Evolutionary conservation across 2,797 vertebrate species (phyloP), one percentile per base, ranked within the genome.

Genomic region (Aulostomus chinensis): DNA sequence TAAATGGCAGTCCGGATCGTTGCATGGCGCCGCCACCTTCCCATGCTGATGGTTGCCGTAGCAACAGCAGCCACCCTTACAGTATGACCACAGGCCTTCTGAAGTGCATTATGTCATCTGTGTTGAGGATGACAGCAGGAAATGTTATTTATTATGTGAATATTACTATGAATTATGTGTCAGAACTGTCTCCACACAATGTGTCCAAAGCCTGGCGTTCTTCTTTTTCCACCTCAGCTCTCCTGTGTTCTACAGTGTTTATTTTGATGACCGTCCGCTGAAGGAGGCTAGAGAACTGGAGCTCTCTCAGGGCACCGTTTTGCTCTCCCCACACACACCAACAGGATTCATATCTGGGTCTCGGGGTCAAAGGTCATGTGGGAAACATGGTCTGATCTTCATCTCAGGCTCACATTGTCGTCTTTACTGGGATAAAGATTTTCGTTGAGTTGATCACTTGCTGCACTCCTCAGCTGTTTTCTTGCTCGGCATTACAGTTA

Each of bases 91-190:
- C 89, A 90, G 89, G 80, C 86, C 90, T 90, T 90, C 89, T 91
- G 87, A 93, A 93, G 92, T 91, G 91, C 87, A 83, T 88, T 91
- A 90, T 72, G 76, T 91, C 73, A 88, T 69, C 73, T 60, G 67
- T 63, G 58, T 66, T 40, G 65, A 68, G 52, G 68, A 47, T 30
- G 48, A 51, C 60, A 25, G 35, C 40, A 75, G 45, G 35, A 63
- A 61, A 56, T 34, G 56, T 78, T 81, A 76, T 66, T 82, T 83
- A 80, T 80, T 89, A 81, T 73, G 75, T 88, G 84, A 88, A 89
- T 89, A 90, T 78, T 78, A 59, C 64, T 81, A 76, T 50, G 36
- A 78, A 50, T 88, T 56, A 2, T 86, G 82, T 69, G 47, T 76
- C 58, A 51, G 36, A 34, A 43, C 25, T 30, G 11, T 45, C 61